Evolutionary conservation across 2,888 invertebrate genomes (phyloP).

Genomic region (Julus scandinavius): DNA sequence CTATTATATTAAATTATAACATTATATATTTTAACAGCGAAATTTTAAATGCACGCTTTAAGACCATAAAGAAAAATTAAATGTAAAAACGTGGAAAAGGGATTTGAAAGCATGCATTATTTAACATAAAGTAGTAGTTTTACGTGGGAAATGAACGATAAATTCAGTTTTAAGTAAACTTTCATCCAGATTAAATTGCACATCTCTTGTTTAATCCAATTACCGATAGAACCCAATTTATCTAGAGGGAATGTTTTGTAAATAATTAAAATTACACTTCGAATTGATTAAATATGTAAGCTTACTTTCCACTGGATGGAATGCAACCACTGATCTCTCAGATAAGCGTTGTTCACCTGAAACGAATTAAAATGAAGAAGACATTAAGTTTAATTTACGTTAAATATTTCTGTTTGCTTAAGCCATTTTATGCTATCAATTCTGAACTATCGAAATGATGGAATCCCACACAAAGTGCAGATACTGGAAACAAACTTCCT

Average conservation of each 20-base stretch:
- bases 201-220: neutral
- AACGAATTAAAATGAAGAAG: constrained; percentile 62
- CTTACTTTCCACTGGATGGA: constrained; percentile 83
- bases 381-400: constrained; percentile 8
- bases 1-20: too few species aligned
- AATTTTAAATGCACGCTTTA: neutral
- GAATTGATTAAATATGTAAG: constrained; percentile 53
- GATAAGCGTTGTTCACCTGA: constrained; percentile 80
- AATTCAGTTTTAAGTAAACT: constrained; percentile 1
- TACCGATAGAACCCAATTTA: neutral
- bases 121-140: neutral
- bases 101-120: neutral
- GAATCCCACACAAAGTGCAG: too few species aligned
- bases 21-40: neutral
- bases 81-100: neutral
- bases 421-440: neutral
- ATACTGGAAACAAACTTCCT: neutral
- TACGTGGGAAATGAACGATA: neutral
- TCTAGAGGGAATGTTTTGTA: neutral
- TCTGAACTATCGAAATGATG: neutral
- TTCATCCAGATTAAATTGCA: neutral
- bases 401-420: neutral
- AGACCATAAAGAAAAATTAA: neutral
- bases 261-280: constrained; percentile 47
- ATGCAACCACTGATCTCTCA: constrained; percentile 85